Evolutionary conservation across 2,113 vertebrate species (phyloP), one percentile per base, ranked within the genome.

Genomic region (Hippolais icterina): DNA sequence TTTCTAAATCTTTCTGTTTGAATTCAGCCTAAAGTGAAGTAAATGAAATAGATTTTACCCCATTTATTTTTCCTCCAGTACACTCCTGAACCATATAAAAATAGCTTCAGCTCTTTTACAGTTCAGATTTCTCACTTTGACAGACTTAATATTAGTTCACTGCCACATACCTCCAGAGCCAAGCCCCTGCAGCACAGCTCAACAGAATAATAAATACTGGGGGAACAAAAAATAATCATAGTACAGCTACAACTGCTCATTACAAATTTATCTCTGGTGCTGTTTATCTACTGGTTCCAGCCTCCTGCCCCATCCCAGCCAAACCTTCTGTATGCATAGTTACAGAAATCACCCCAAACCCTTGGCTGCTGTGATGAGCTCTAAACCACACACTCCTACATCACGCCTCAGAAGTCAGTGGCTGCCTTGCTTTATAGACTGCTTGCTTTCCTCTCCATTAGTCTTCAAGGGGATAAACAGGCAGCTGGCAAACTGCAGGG

Each of bases 261-360:
- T 88, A 56, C 66, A 53, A 74, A 70, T 93, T 84, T 87, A 61
- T 68, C 61, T 89, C 53, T 80, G 31, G 33, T 80, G 65, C 63
- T 76, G 41, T 74, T 91, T 96, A 89, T 91, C 78, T 95, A 41
- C 75, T n/a, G 13, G 52, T 91, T 66, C 70, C 91, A 96, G 70
- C 54, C 35, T 69, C 79, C 72, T 66, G 65, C 52, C 35, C 89
- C 44, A 71, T 39, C 33, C 53, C 65, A 91, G 65, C 66, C 70
- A 89, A 89, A n/a, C 41, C 57, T 81, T 49, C 52, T 79, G 83
- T 57, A 83, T 9, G 9, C 90, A 74, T 2, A 77, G 50, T 71
- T 90, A 52, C 31, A 75, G 42, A 35, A 69, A 33, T 41, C 70
- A 41, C 31, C 37, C 65, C 27, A 61, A 82, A 44, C 27, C 39